Conservation (phyloP, 1,140 invertebrate species). For the Bombus sylvicola region DNA sequence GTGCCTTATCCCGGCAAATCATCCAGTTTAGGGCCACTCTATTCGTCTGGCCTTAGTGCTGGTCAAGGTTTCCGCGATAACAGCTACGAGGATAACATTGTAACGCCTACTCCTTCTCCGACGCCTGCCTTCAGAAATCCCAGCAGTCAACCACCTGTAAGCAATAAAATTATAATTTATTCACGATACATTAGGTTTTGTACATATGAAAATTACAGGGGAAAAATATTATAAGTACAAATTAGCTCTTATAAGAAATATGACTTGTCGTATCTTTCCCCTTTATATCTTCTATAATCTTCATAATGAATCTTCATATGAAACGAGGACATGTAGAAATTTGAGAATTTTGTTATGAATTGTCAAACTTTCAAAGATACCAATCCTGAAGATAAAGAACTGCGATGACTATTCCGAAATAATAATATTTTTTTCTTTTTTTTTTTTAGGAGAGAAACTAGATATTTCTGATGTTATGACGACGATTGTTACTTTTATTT, state of each 20-base stretch:
- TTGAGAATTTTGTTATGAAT: too few species aligned
- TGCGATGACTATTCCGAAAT: too few species aligned
- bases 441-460: not conserved
- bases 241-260: too few species aligned
- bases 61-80: constrained; percentile 79
- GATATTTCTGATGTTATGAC: not conserved
- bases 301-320: too few species aligned
- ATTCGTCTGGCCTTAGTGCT: constrained; percentile 69
- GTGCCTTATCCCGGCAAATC: constrained; percentile 76
- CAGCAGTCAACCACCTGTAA: constrained; percentile 62
- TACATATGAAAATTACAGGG: too few species aligned
- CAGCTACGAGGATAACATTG: constrained; percentile 81
- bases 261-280: too few species aligned
- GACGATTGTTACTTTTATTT: not conserved
- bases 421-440: too few species aligned
- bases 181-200: not conserved
- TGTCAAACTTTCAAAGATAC: too few species aligned
- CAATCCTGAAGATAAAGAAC: too few species aligned
- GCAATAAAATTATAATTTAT: not conserved
- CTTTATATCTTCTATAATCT: too few species aligned
- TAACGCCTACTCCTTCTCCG: constrained; percentile 79
- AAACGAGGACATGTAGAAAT: too few species aligned
- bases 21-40: constrained; percentile 75
- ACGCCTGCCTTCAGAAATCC: constrained; percentile 75
- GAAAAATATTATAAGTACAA: too few species aligned